These are phyloP conservation scores for Tapirus indicus DNA, from an alignment of 2,797 vertebrate species.

Conservation along the genomic window DNA sequence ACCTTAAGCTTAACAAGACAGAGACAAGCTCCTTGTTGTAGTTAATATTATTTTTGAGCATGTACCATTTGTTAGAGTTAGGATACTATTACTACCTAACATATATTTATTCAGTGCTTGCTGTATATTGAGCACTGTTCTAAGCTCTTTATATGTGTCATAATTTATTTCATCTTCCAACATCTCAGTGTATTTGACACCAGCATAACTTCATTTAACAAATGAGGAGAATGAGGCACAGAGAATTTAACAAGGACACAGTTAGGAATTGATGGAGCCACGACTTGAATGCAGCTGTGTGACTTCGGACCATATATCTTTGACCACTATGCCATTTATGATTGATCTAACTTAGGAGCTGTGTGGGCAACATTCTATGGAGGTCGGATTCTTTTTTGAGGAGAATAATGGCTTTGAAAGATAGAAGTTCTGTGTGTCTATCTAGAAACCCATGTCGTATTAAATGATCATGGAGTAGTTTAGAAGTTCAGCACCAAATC, in stretches of 20 bases:
- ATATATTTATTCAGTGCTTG: background rate
- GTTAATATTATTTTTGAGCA: background rate
- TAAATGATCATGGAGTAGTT: slow-evolving; percentile 71
- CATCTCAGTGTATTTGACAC: background rate
- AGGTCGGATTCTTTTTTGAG: background rate
- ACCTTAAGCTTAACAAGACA: background rate
- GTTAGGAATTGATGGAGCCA: background rate
- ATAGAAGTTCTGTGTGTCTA: background rate
- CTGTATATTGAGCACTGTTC: background rate
- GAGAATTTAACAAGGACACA: background rate
- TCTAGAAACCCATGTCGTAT: slow-evolving; percentile 64
- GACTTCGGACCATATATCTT: background rate
- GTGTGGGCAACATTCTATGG: background rate
- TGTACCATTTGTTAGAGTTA: background rate
- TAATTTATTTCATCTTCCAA: background rate
- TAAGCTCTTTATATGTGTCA: background rate
- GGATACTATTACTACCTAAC: background rate
- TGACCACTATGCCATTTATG: background rate
- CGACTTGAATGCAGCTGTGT: background rate
- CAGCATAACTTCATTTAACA: background rate
- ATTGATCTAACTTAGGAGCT: background rate
- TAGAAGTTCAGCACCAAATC: slow-evolving; percentile 75
- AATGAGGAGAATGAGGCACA: background rate
- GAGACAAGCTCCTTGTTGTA: background rate
- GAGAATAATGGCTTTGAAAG: background rate